phyloP scores from a whole-genome alignment of 2,113 vertebrate genomes.

The Chrysemys picta region DNA sequence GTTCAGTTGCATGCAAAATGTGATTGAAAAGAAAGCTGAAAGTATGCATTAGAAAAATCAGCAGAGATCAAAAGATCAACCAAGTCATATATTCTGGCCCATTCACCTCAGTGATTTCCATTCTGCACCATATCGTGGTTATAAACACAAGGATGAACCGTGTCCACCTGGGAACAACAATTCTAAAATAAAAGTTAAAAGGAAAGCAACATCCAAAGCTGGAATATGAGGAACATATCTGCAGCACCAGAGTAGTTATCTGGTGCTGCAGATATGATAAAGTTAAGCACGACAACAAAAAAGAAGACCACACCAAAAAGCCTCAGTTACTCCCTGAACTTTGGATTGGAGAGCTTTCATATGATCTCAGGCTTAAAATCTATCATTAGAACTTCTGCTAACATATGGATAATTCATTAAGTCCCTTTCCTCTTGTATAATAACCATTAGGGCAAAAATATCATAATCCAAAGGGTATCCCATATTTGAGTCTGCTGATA shows the following conservation, averaged over 20 bases:
- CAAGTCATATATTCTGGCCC: neutral
- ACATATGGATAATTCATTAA: neutral
- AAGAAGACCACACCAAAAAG: neutral
- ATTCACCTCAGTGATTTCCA: neutral
- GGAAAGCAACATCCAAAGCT: neutral
- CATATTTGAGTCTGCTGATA: neutral
- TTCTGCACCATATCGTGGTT: neutral
- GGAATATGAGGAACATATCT: fast-evolving
- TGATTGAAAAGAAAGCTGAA: neutral
- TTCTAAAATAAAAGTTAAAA: neutral
- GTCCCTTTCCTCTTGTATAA: neutral
- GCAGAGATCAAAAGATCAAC: neutral
- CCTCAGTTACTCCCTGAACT: fast-evolving
- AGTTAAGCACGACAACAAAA: neutral
- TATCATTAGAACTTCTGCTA: neutral
- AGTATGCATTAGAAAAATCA: neutral
- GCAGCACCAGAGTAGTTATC: neutral
- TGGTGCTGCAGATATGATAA: too few species aligned
- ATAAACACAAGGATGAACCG: neutral
- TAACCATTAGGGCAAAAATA: neutral
- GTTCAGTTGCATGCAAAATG: neutral
- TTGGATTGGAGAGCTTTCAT: neutral
- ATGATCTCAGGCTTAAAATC: fast-evolving
- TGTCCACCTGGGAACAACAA: neutral
- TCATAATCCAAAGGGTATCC: neutral